Percentiles rank a stretch among this genome's conserved stretches.
These are phyloP conservation scores for Tinea trinotella DNA, from an alignment of 2,888 invertebrate species.

Conservation along the genomic window DNA sequence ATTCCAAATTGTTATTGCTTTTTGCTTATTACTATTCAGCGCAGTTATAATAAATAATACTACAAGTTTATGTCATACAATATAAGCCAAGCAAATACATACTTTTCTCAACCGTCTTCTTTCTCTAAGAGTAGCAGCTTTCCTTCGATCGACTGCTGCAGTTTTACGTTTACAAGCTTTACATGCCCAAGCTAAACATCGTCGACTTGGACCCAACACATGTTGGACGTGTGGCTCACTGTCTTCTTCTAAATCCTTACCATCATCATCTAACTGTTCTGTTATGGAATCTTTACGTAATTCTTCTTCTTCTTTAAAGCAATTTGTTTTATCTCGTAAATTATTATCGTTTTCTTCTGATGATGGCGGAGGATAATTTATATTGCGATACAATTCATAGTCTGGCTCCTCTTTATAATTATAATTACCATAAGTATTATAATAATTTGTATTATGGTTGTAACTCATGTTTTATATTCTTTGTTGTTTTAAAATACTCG, in stretches of 20 bases:
- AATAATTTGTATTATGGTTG: neutral
- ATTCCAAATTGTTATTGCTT: too few species aligned
- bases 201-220: slow-evolving; percentile 72
- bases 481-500: too few species aligned
- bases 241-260: slow-evolving; percentile 29
- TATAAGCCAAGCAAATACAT: too few species aligned
- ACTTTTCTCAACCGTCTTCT: slow-evolving; percentile 94
- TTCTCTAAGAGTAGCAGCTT: slow-evolving; percentile 97
- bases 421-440: neutral
- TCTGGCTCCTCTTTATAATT: slow-evolving; percentile 4
- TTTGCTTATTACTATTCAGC: too few species aligned
- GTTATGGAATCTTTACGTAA: neutral
- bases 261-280: neutral
- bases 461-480: neutral
- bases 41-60: too few species aligned
- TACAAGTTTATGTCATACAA: too few species aligned
- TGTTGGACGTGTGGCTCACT: slow-evolving; percentile 44
- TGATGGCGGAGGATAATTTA: neutral
- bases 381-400: neutral
- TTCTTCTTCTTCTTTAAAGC: neutral
- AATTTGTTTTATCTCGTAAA: neutral
- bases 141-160: slow-evolving; percentile 94
- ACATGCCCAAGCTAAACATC: slow-evolving; percentile 96
- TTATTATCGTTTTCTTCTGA: neutral
- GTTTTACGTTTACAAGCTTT: slow-evolving; percentile 98